Conservation (phyloP, 2,888 invertebrate genomes). For the Biston stratarius region DNA sequence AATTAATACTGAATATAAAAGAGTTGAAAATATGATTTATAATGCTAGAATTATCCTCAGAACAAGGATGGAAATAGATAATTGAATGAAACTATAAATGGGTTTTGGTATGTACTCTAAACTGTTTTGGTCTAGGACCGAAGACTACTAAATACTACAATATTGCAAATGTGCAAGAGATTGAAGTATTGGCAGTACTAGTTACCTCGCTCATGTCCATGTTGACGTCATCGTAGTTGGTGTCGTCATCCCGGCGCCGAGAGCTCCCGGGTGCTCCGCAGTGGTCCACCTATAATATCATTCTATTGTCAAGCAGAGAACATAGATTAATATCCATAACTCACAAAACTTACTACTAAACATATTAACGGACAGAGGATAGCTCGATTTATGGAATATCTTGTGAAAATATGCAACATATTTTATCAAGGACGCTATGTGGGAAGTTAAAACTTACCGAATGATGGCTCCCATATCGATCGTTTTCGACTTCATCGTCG, state of each 20-base stretch:
- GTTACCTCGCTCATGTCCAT: conserved; percentile 93
- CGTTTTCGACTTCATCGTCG: conserved; percentile 90
- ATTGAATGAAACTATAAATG: conserved; percentile 2
- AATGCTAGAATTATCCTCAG: conserved; percentile 9
- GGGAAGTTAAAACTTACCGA: conserved; percentile 65
- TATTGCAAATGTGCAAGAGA: conserved; percentile 28
- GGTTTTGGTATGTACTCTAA: not conserved
- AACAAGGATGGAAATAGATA: conserved; percentile 10
- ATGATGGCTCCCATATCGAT: conserved; percentile 67
- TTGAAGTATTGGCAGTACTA: conserved; percentile 45
- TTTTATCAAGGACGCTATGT: conserved; percentile 52
- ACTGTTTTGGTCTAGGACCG: conserved; percentile 4
- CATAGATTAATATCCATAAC: conserved; percentile 76
- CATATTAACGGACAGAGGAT: not conserved
- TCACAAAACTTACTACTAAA: conserved; percentile 39
- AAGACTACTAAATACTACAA: conserved; percentile 17
- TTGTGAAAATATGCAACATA: conserved; percentile 3
- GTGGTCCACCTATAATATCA: conserved; percentile 81
- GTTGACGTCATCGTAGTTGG: conserved; percentile 91
- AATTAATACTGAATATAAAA: conserved; percentile 1
- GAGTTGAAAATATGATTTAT: conserved; percentile 11
- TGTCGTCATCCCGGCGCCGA: conserved; percentile 85
- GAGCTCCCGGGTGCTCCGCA: conserved; percentile 53
- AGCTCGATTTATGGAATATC: not conserved
- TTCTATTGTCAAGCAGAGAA: conserved; percentile 88